These are phyloP conservation scores for Parazoanthus darwini DNA, from an alignment of 92 coral and sea anemone species.

Conservation along the genomic window DNA sequence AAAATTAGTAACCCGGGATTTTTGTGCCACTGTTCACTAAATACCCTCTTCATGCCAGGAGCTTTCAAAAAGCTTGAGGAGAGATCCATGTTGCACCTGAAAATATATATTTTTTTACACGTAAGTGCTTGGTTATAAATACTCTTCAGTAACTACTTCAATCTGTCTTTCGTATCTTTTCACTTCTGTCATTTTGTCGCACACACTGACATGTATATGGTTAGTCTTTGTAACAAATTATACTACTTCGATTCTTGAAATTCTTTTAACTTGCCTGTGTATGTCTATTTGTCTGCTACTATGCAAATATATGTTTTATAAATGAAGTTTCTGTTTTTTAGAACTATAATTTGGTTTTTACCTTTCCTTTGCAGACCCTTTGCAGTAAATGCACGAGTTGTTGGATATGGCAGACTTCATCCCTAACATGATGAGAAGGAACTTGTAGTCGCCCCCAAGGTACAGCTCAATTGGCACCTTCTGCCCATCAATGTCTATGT, in stretches of 20 bases:
- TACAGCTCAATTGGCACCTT: slow-evolving; percentile 28
- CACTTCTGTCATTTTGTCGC: not conserved
- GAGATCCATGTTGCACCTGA: slow-evolving; percentile 17
- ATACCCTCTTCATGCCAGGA: too few species aligned
- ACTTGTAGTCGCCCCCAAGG: slow-evolving; percentile 52
- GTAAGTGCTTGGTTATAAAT: not conserved
- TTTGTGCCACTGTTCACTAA: too few species aligned
- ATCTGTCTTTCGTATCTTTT: not conserved
- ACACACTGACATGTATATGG: not conserved
- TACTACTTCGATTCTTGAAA: too few species aligned
- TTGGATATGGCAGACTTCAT: slow-evolving; percentile 11
- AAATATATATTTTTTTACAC: not conserved
- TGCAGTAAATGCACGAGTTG: slow-evolving; percentile 16
- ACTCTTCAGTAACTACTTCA: too few species aligned
- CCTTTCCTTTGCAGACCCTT: slow-evolving; percentile 35
- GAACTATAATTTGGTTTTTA: not conserved
- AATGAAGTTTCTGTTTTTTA: not conserved
- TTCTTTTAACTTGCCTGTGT: too few species aligned
- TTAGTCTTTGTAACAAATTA: too few species aligned
- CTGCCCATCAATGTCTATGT: slow-evolving; percentile 28
- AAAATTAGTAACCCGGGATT: too few species aligned
- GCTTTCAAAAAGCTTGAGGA: not conserved
- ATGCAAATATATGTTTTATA: too few species aligned
- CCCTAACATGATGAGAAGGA: slow-evolving; percentile 8
- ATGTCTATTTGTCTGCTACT: not conserved